Percentiles rank a stretch among this genome's conserved stretches.
Evolutionary conservation across 2,113 vertebrate species (phyloP).

Genomic region (Piaya cayana): DNA sequence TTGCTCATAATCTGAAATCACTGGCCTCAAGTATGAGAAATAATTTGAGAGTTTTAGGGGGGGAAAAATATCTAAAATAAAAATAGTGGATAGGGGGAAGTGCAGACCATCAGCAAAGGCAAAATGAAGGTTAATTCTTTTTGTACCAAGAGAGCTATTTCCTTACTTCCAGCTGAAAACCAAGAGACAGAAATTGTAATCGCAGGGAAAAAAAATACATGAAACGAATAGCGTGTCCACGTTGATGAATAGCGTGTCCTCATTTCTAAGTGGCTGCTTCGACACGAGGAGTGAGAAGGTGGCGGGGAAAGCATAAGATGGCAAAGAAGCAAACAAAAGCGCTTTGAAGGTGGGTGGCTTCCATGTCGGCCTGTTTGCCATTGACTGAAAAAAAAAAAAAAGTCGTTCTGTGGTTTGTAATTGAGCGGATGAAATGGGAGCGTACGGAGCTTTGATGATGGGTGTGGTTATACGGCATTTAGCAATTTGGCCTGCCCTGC

Average conservation of each 20-base stretch:
- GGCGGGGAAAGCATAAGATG: slow-evolving; percentile 1
- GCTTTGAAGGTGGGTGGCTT: slow-evolving; percentile 70
- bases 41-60: background rate
- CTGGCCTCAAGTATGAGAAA: background rate
- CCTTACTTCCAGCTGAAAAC: background rate
- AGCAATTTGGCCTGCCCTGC: slow-evolving; percentile 67
- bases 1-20: background rate
- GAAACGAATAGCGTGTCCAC: background rate
- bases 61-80: too few species aligned
- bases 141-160: background rate
- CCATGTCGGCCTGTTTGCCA: slow-evolving; percentile 68
- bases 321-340: slow-evolving; percentile 32
- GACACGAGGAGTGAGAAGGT: background rate
- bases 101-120: background rate
- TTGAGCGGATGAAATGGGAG: slow-evolving; percentile 71
- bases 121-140: slow-evolving; percentile 7
- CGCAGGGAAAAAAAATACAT: background rate
- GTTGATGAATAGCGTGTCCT: background rate
- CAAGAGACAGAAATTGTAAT: background rate
- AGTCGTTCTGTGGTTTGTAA: slow-evolving; percentile 76
- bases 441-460: slow-evolving; percentile 68
- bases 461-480: slow-evolving; percentile 73
- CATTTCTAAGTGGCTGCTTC: background rate
- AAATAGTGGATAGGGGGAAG: background rate
- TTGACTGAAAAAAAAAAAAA: slow-evolving; percentile 64